A percentile compares a stretch with the other conserved stretches of the same genome.
Conservation (phyloP, 2,888 invertebrate species). For the Meteorus colon region DNA sequence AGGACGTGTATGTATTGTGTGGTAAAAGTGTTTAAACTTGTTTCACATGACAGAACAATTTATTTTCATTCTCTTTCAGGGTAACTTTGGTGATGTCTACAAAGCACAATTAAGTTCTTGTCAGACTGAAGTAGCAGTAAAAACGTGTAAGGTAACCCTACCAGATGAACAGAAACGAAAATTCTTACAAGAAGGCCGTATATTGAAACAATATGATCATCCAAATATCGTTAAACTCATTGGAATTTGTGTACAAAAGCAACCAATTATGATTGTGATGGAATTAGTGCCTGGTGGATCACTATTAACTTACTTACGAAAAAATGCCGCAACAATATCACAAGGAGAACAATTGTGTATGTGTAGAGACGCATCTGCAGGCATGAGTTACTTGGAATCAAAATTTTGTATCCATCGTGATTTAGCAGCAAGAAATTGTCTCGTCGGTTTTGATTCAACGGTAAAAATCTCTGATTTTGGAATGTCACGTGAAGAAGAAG, state of each 20-base stretch:
- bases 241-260: conserved; percentile 97
- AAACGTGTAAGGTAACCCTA: conserved; percentile 94
- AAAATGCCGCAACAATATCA: conserved; percentile 81
- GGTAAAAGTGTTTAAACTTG: not conserved
- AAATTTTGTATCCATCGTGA: conserved; percentile 98
- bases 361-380: conserved; percentile 95
- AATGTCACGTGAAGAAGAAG: conserved; percentile 97
- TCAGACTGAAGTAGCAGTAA: conserved; percentile 93
- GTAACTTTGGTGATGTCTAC: conserved; percentile 98
- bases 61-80: conserved; percentile 76
- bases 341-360: conserved; percentile 85
- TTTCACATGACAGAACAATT: not conserved
- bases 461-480: conserved; percentile 99
- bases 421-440: conserved; percentile 95
- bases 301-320: conserved; percentile 89
- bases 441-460: conserved; percentile 87
- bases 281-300: conserved; percentile 96
- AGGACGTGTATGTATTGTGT: conserved; percentile 82
- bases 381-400: conserved; percentile 96
- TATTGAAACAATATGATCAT: conserved; percentile 96
- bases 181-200: conserved; percentile 95
- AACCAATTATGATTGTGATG: conserved; percentile 99
- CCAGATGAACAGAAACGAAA: conserved; percentile 96
- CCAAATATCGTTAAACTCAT: conserved; percentile 97
- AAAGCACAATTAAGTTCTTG: conserved; percentile 89